phyloP scores from a whole-genome alignment of 2,113 vertebrate genomes.

The Mesitornis unicolor region DNA sequence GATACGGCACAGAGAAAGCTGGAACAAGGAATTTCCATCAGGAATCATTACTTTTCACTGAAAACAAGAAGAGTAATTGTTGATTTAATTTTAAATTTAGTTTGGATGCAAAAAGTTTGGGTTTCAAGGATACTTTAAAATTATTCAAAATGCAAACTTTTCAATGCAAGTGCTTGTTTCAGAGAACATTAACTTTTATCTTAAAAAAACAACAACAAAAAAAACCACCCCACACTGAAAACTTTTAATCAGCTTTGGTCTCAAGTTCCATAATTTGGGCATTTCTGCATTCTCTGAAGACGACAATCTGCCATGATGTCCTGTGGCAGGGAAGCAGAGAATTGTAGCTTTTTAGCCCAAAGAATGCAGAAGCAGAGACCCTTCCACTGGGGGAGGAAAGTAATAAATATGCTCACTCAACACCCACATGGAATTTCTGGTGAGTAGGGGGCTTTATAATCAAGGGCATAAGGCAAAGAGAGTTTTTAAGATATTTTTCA shows the following conservation, averaged over 20 bases:
- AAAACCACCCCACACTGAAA: not conserved
- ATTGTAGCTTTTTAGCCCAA: not conserved
- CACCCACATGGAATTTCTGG: not conserved
- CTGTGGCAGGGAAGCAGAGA: not conserved
- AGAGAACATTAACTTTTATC: not conserved
- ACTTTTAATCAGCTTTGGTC: not conserved
- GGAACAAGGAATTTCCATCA: not conserved
- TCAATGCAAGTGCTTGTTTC: not conserved
- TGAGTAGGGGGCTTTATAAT: conserved; percentile 10
- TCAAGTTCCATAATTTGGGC: not conserved
- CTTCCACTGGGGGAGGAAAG: not conserved
- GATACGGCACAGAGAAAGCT: accelerated
- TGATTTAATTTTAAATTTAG: not conserved
- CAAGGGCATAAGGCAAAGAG: not conserved
- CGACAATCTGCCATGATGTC: not conserved
- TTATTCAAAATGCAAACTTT: not conserved
- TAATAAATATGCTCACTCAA: conserved; percentile 10
- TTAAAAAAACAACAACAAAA: too few relatives aligned
- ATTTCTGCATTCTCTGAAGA: not conserved
- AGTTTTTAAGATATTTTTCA: not conserved
- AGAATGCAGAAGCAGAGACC: conserved; percentile 29
- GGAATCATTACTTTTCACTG: not conserved
- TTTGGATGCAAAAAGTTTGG: not conserved
- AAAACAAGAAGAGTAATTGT: not conserved
- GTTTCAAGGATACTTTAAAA: not conserved